Percentiles rank a stretch among this genome's conserved stretches.
phyloP scores from a whole-genome alignment of 2,797 vertebrate genomes.

The Malacoctenus gilli region DNA sequence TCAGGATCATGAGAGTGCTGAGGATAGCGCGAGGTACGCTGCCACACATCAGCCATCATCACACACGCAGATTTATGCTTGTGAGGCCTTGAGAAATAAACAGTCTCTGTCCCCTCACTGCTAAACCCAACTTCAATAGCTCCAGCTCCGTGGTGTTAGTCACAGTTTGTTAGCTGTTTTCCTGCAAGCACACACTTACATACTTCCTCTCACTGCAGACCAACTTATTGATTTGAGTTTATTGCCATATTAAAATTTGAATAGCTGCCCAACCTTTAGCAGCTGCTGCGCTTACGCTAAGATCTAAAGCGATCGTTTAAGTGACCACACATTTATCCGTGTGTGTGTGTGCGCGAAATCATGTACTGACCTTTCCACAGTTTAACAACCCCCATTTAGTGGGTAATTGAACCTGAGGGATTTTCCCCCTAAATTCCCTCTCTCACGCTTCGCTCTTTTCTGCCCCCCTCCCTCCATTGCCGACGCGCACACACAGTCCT shows the following conservation, averaged over 20 bases:
- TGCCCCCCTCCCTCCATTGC: too few relatives aligned
- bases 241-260: conserved; percentile 5
- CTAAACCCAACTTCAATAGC: too few relatives aligned
- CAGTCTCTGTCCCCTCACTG: too few relatives aligned
- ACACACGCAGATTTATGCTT: too few relatives aligned
- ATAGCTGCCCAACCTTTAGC: too few relatives aligned
- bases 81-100: too few relatives aligned
- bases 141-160: too few relatives aligned
- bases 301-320: too few relatives aligned
- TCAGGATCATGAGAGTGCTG: conserved; percentile 96
- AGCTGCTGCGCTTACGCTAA: too few relatives aligned
- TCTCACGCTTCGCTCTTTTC: conserved; percentile 27
- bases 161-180: too few relatives aligned
- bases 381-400: conserved; percentile 59
- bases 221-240: conserved; percentile 9
- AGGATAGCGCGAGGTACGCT: conserved; percentile 90
- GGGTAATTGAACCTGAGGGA: conserved; percentile 63
- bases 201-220: too few relatives aligned
- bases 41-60: neutral
- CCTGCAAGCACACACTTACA: too few relatives aligned
- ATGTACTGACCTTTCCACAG: conserved; percentile 61
- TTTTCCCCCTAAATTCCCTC: conserved; percentile 21
- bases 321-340: neutral
- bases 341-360: conserved; percentile 29
- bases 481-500: conserved; percentile 67